These are phyloP conservation scores for Orthosia incerta DNA, from an alignment of 2,888 invertebrate genomes.

Conservation along the genomic window DNA sequence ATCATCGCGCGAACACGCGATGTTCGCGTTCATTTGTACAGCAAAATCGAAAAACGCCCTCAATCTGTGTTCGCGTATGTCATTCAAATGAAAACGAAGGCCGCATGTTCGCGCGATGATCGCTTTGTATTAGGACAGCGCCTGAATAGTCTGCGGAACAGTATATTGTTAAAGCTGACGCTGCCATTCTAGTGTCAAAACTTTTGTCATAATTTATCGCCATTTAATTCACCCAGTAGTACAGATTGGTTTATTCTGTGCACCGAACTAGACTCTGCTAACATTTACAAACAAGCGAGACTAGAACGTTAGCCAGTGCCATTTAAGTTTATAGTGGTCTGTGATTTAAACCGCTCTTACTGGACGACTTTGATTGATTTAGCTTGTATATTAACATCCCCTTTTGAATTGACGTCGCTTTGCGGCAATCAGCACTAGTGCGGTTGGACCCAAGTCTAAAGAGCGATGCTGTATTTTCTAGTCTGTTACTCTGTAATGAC, in stretches of 20 bases:
- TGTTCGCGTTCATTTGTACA: too few species aligned
- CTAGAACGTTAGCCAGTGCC: constrained; percentile 2
- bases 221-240: not conserved
- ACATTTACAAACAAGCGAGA: not conserved
- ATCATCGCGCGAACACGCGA: too few species aligned
- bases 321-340: constrained; percentile 24
- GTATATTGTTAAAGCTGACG: too few species aligned
- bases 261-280: not conserved
- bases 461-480: not conserved
- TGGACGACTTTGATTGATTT: constrained; percentile 34
- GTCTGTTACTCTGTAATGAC: too few species aligned
- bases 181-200: too few species aligned
- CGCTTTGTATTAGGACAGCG: too few species aligned
- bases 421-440: not conserved
- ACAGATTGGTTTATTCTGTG: not conserved
- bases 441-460: not conserved
- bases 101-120: too few species aligned
- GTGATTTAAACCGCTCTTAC: constrained; percentile 36
- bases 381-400: constrained; percentile 16
- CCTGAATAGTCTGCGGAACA: too few species aligned
- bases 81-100: too few species aligned
- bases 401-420: constrained; percentile 28
- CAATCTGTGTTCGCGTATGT: too few species aligned
- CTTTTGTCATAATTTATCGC: too few species aligned
- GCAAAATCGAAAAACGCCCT: too few species aligned